Conservation (phyloP, 2,113 vertebrate genomes). For the Laticauda colubrina region DNA sequence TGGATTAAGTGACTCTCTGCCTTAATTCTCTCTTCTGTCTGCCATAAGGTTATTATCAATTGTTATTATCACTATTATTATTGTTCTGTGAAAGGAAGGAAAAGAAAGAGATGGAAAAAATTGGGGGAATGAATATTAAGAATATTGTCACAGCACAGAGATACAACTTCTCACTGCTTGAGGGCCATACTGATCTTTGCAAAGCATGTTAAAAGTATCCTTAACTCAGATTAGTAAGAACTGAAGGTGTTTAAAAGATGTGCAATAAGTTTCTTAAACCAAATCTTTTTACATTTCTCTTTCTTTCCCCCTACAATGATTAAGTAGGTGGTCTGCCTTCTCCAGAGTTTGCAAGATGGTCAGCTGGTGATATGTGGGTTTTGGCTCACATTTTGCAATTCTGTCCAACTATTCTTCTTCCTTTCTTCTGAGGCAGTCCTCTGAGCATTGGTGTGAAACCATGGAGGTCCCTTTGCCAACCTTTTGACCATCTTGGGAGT, state of each 20-base stretch:
- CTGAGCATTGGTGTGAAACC: slow-evolving; percentile 31
- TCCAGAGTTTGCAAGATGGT: neutral
- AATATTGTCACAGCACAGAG: neutral
- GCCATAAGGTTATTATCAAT: neutral
- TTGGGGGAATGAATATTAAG: neutral
- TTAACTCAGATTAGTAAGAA: neutral
- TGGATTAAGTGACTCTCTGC: slow-evolving; percentile 64
- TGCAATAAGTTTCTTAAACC: neutral
- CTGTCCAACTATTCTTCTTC: slow-evolving; percentile 13
- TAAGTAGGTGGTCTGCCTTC: neutral
- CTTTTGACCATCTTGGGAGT: slow-evolving; percentile 66
- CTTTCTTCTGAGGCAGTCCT: slow-evolving; percentile 14
- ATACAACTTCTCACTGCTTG: neutral
- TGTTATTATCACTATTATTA: neutral
- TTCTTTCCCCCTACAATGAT: neutral
- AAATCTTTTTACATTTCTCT: neutral
- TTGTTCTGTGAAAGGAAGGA: neutral
- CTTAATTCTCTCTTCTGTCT: neutral
- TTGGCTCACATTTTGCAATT: neutral
- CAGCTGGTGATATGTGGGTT: neutral
- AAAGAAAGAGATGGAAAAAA: neutral
- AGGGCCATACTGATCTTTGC: neutral
- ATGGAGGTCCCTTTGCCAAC: neutral
- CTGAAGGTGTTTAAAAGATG: neutral
- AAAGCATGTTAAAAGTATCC: neutral